Evolutionary conservation across 2,113 vertebrate genomes (phyloP), one percentile per base, ranked within the genome.

Genomic region (Phodopus roborovskii): DNA sequence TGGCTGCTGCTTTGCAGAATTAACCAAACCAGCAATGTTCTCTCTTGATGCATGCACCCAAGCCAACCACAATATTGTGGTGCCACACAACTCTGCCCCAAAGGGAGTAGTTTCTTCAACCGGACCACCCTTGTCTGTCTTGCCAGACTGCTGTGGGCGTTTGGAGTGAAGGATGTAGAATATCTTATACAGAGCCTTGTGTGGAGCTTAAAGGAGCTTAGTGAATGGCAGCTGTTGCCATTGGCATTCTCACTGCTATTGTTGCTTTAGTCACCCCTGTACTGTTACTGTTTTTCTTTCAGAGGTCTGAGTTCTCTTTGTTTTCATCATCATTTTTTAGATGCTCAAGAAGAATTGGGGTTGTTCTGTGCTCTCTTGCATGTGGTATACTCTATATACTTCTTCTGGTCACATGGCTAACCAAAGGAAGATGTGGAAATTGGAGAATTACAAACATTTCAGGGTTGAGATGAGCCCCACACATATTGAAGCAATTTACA

Each of bases 1-100:
- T 73, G 92, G 33, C 22, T 70, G 68, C 8, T 11, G 81, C 75
- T 82, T 92, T 39, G 88, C 88, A 92, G 56, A 92, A 58, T 82
- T 30, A 66, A 84, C 62, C 66, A 26, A 66, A 68, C 70, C 15
- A 68, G 79, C 4, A 0, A 53, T 19, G 1, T 73, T 42, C 8
- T 42, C 42, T 66, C 81, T 45, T 58, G 50, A 2, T 45, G 28
- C 64, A 1, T 19, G 3, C 7, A 64, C 70, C 16, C 42, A 24
- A 77, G 92, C 70, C 71, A 58, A 62, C 33, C 42, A 1, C 50
- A 30, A n/a, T 39, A 20, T 45, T 73, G 48, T 50, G 10, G 53
- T 7, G 58, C 50, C 66, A 5, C 15, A 12, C n/a, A 20, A 70
- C 56, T 88, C 78, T 81, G 62, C 56, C 45, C 56, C 13, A 3